Percentiles rank a stretch among this genome's conserved stretches.
Evolutionary conservation across 2,797 vertebrate species (phyloP).

Genomic region (Danio albolineatus): DNA sequence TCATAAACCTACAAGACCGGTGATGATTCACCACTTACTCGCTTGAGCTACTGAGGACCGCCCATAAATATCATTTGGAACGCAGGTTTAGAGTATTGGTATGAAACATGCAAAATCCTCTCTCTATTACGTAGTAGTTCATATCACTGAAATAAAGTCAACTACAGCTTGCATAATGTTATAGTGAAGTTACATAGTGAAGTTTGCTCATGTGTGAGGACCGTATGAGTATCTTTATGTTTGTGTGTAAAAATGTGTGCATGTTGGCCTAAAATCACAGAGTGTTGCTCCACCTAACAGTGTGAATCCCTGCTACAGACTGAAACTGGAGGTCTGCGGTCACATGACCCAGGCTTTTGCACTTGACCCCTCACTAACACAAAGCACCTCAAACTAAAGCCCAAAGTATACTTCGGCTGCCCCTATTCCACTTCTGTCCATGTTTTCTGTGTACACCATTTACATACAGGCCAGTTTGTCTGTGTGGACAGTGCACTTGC

Average conservation of each 20-base stretch:
- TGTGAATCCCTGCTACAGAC: slow-evolving; percentile 14
- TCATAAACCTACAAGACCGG: background rate
- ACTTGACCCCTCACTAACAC: slow-evolving; percentile 45
- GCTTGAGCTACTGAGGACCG: background rate
- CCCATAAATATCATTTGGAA: slow-evolving; percentile 1
- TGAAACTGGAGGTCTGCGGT: slow-evolving; percentile 4
- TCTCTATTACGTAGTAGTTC: background rate
- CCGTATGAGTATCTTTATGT: background rate
- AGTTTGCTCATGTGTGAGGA: background rate
- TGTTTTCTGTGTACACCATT: too few relatives aligned
- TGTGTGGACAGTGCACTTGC: too few relatives aligned
- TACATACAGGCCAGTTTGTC: too few relatives aligned
- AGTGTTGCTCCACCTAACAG: slow-evolving; percentile 25
- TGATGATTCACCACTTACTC: too few relatives aligned
- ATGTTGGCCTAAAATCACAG: background rate
- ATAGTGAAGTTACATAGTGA: too few relatives aligned
- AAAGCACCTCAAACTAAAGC: background rate
- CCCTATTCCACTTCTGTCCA: too few relatives aligned
- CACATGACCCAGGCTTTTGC: slow-evolving; percentile 27
- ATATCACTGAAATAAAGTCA: background rate
- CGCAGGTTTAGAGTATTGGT: background rate
- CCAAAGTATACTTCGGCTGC: too few relatives aligned
- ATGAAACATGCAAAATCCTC: background rate
- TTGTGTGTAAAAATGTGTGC: background rate
- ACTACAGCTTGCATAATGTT: background rate